phyloP scores from a whole-genome alignment of 2,888 invertebrate genomes.

The Agrotis segetum region DNA sequence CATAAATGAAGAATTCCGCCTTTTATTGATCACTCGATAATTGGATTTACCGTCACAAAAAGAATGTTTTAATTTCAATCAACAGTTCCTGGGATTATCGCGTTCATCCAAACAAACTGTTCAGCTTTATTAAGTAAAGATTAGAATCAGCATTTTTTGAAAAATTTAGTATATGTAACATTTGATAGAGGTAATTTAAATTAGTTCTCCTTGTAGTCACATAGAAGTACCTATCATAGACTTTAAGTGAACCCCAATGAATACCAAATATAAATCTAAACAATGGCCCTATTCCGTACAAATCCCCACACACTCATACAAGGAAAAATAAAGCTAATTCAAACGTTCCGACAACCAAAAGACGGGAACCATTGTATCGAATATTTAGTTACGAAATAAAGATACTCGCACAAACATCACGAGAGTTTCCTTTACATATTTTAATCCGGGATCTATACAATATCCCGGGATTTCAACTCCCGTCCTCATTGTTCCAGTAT shows the following conservation, averaged over 20 bases:
- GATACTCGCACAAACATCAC: slow-evolving; percentile 38
- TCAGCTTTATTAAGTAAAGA: too few relatives aligned
- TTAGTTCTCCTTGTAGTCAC: too few relatives aligned
- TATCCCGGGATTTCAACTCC: slow-evolving; percentile 50
- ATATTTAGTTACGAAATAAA: slow-evolving; percentile 54
- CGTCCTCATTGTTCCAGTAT: slow-evolving; percentile 60
- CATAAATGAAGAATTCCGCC: too few relatives aligned
- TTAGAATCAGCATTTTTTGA: too few relatives aligned
- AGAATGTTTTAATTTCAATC: too few relatives aligned
- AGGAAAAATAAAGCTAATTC: slow-evolving; percentile 40
- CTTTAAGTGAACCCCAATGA: not conserved
- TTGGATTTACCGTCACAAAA: too few relatives aligned
- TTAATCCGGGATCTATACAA: slow-evolving; percentile 66
- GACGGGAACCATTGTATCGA: slow-evolving; percentile 54
- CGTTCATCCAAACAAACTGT: too few relatives aligned
- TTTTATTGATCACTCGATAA: too few relatives aligned
- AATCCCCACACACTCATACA: slow-evolving; percentile 2
- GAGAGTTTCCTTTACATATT: slow-evolving; percentile 61
- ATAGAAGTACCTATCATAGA: too few relatives aligned
- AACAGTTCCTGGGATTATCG: too few relatives aligned
- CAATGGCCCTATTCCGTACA: slow-evolving; percentile 5
- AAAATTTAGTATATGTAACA: too few relatives aligned
- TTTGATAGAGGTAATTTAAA: too few relatives aligned
- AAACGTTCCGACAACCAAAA: slow-evolving; percentile 32
- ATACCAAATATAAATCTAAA: slow-evolving; percentile 1